Percentiles rank a stretch among this genome's conserved stretches.
Conservation (phyloP, 2,113 vertebrate genomes). For the Numenius arquata region DNA sequence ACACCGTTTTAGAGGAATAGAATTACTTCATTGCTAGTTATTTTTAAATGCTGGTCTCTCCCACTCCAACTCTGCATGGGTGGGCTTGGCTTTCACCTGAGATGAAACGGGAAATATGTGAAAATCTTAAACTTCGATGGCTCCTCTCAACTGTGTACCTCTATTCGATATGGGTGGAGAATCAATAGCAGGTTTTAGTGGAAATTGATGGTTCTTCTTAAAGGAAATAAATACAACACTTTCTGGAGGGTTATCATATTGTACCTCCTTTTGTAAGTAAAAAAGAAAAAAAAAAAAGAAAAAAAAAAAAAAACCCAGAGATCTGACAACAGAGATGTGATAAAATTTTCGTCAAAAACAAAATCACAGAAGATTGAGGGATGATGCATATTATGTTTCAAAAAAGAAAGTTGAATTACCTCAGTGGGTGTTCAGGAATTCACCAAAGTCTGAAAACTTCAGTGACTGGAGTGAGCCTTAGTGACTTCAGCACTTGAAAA, state of each 20-base stretch:
- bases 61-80: background rate
- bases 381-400: background rate
- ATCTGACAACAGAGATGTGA: background rate
- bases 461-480: background rate
- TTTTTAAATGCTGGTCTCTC: background rate
- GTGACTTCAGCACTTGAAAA: background rate
- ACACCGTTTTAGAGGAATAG: background rate
- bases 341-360: background rate
- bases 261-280: background rate
- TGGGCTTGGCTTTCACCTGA: background rate
- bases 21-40: background rate
- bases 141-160: background rate
- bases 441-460: background rate
- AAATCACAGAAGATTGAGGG: background rate
- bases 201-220: background rate
- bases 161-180: background rate
- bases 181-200: background rate
- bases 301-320: background rate
- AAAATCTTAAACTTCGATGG: background rate
- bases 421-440: background rate
- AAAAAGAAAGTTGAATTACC: background rate
- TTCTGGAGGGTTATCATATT: background rate
- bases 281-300: background rate
- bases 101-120: background rate
- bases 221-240: background rate